These are phyloP conservation scores for Morelia viridis DNA, from an alignment of 2,797 vertebrate genomes.

Conservation along the genomic window DNA sequence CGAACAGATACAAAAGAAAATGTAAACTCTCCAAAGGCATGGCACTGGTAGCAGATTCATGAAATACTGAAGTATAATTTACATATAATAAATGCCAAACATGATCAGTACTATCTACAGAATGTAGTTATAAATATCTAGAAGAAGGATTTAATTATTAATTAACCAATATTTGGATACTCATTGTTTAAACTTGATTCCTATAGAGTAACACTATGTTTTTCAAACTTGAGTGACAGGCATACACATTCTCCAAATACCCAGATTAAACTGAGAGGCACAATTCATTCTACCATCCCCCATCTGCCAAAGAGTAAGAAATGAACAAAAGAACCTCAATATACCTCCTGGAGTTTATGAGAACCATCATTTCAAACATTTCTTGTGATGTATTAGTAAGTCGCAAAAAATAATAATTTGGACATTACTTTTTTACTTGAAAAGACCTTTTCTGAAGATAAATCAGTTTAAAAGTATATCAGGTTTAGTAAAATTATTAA, in stretches of 20 bases:
- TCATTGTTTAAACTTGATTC: not conserved
- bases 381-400: not conserved
- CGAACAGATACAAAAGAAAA: conserved; percentile 45
- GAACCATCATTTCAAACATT: not conserved
- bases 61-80: not conserved
- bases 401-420: not conserved
- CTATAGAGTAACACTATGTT: not conserved
- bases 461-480: not conserved
- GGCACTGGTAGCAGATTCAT: not conserved
- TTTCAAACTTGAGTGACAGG: not conserved
- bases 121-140: not conserved
- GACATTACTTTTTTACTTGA: not conserved
- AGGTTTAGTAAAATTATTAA: not conserved
- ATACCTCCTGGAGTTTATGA: not conserved
- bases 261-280: not conserved
- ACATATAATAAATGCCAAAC: not conserved
- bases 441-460: not conserved
- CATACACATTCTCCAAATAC: not conserved
- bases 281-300: not conserved
- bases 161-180: not conserved
- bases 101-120: not conserved
- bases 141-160: not conserved
- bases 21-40: not conserved
- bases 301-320: not conserved
- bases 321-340: not conserved